Evolutionary conservation across 2,888 invertebrate genomes (phyloP).

Genomic region (Suillia variegata): DNA sequence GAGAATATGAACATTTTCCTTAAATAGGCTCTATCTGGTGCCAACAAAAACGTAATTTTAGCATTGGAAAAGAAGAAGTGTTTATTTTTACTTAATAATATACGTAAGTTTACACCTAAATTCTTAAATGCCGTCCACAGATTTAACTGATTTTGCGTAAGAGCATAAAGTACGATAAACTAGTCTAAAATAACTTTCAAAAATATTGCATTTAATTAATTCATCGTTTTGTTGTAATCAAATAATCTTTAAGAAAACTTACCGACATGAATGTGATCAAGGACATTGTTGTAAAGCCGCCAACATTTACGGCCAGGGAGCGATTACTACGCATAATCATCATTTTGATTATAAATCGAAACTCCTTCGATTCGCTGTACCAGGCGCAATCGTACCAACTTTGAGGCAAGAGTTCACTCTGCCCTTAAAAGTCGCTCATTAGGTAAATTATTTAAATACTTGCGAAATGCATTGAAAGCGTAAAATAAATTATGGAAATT

Average conservation of each 20-base stretch:
- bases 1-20: too few species aligned
- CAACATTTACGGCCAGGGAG: conserved; percentile 39
- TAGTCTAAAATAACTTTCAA: conserved; percentile 43
- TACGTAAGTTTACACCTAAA: too few species aligned
- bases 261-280: conserved; percentile 46
- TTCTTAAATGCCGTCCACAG: too few species aligned
- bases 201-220: neutral
- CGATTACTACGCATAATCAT: conserved; percentile 46
- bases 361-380: conserved; percentile 48
- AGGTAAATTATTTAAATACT: too few species aligned
- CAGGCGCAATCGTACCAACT: conserved; percentile 49
- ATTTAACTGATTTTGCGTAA: conserved; percentile 37
- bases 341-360: conserved; percentile 41
- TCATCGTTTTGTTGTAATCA: too few species aligned
- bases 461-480: too few species aligned
- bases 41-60: conserved; percentile 47
- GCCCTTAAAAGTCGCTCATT: too few species aligned
- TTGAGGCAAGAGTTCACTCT: conserved; percentile 43
- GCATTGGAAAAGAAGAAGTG: neutral
- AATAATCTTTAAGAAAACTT: too few species aligned
- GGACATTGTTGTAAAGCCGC: conserved; percentile 47
- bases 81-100: too few species aligned
- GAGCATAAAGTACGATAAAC: conserved; percentile 48
- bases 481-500: too few species aligned
- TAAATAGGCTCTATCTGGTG: conserved; percentile 51